A percentile compares a stretch with the other conserved stretches of the same genome.
These are phyloP conservation scores for Poecilia latipinna DNA, from an alignment of 2,113 vertebrate species.

Conservation along the genomic window DNA sequence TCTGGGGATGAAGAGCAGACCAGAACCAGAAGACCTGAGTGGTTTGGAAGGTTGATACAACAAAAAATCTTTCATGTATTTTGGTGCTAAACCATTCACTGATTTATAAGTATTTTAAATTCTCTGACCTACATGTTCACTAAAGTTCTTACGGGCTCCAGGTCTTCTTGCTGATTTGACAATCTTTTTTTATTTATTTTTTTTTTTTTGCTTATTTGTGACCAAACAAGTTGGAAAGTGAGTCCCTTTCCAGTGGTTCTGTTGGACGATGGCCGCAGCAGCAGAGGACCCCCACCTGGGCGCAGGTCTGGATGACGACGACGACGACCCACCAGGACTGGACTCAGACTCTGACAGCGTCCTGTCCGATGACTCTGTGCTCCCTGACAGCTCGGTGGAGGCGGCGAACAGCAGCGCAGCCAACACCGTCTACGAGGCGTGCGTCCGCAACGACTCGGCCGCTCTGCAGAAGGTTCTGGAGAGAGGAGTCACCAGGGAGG, in stretches of 20 bases:
- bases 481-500: constrained; percentile 77
- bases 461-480: constrained; percentile 78
- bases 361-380: constrained; percentile 80
- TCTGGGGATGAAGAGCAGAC: too few relatives aligned
- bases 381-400: constrained; percentile 66
- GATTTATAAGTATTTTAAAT: too few relatives aligned
- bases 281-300: constrained; percentile 58
- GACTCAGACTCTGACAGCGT: constrained; percentile 76
- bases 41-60: too few relatives aligned
- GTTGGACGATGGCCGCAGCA: constrained; percentile 67
- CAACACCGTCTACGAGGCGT: constrained; percentile 82
- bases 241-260: constrained; percentile 22
- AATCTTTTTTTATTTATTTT: neutral
- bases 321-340: constrained; percentile 20
- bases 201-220: constrained; percentile 48
- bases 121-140: neutral
- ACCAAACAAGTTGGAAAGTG: constrained; percentile 4
- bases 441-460: constrained; percentile 76
- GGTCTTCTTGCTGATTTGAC: neutral
- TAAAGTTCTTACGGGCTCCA: neutral
- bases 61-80: too few relatives aligned
- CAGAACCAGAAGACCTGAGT: too few relatives aligned
- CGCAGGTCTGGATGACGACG: constrained; percentile 56
- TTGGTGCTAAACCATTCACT: too few relatives aligned
- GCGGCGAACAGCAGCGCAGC: accelerated